Conservation (phyloP, 2,113 vertebrate species). For the Loxodonta africana region DNA sequence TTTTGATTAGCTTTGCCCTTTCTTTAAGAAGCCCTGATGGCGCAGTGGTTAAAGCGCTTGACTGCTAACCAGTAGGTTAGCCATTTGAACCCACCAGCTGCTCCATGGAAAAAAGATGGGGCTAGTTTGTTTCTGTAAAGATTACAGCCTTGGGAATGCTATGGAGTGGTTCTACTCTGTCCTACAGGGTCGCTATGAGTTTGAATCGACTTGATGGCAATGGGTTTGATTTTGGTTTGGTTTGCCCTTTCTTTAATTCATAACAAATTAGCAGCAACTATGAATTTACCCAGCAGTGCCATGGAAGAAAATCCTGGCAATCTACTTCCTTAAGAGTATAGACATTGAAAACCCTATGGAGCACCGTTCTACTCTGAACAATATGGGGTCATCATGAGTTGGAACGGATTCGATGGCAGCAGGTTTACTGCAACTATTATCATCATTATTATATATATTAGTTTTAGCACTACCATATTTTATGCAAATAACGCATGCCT, state of each 20-base stretch:
- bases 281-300: neutral
- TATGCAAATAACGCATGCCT: no score
- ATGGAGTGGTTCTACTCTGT: no score
- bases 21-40: neutral
- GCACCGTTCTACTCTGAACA: neutral
- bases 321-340: neutral
- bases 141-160: no score
- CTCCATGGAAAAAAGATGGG: no score
- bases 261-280: neutral
- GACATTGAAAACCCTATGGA: neutral
- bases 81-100: no score
- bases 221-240: neutral
- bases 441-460: neutral
- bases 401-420: neutral
- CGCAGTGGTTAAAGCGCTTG: no score
- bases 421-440: neutral
- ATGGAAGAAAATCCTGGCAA: neutral
- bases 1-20: conserved; percentile 11
- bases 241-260: neutral
- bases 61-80: no score
- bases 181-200: no score
- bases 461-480: neutral
- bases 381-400: neutral
- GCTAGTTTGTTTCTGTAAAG: no score
- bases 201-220: no score